A percentile compares a stretch with the other conserved stretches of the same genome.
Conservation (phyloP, 2,888 invertebrate genomes). For the Macaria liturata region DNA sequence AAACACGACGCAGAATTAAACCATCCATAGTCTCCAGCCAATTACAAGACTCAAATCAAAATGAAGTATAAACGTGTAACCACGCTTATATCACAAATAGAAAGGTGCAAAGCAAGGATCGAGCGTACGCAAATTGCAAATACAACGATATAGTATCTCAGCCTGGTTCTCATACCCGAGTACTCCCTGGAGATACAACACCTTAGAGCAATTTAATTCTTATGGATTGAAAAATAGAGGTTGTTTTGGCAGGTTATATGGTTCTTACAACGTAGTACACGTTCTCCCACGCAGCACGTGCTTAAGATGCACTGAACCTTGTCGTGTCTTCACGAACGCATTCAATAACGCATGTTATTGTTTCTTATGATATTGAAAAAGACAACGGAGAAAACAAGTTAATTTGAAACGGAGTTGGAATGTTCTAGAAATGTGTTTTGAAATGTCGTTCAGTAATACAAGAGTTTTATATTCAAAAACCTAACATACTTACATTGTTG, state of each 20-base stretch:
- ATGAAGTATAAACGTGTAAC: not conserved
- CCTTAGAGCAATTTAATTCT: slow-evolving; percentile 8
- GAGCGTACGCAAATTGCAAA: slow-evolving; percentile 35
- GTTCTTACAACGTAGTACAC: slow-evolving; percentile 44
- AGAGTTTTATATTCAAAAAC: too few relatives aligned
- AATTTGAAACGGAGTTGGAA: too few relatives aligned
- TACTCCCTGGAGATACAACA: not conserved
- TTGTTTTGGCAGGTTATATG: slow-evolving; percentile 4
- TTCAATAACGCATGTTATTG: slow-evolving; percentile 34
- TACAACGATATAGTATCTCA: slow-evolving; percentile 27
- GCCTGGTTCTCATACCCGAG: slow-evolving; percentile 5
- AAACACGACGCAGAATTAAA: too few relatives aligned
- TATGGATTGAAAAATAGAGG: slow-evolving; percentile 16
- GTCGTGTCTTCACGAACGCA: slow-evolving; percentile 37
- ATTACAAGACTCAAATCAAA: too few relatives aligned
- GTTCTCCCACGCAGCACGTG: slow-evolving; percentile 72
- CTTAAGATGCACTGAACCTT: slow-evolving; percentile 49
- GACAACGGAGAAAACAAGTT: slow-evolving; percentile 4
- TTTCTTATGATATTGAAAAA: slow-evolving; percentile 17
- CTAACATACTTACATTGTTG: too few relatives aligned
- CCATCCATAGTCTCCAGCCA: too few relatives aligned
- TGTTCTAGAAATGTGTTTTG: too few relatives aligned
- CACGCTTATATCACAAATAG: slow-evolving; percentile 23
- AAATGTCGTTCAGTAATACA: too few relatives aligned
- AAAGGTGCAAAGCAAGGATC: slow-evolving; percentile 35